phyloP scores from a whole-genome alignment of 1,140 invertebrate species.

The Dreissena polymorpha region DNA sequence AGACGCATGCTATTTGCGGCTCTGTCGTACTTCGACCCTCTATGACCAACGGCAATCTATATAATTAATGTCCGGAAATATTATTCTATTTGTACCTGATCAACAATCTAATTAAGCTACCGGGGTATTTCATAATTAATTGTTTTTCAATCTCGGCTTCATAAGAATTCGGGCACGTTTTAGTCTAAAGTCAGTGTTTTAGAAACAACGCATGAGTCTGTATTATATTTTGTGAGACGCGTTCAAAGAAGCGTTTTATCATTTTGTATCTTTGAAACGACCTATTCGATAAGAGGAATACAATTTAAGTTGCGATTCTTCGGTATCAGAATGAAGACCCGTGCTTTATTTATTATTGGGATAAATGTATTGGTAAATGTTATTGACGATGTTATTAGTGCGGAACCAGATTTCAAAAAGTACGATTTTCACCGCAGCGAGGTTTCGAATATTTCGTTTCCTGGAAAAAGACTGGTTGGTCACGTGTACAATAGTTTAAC shows the following conservation, averaged over 20 bases:
- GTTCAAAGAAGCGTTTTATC: not conserved
- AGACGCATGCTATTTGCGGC: too few species aligned
- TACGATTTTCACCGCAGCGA: constrained; percentile 25
- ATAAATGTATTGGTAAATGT: not conserved
- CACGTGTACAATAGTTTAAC: constrained; percentile 43
- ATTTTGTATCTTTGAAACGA: not conserved
- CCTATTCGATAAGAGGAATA: constrained; percentile 9
- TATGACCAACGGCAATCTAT: too few species aligned
- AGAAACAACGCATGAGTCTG: not conserved
- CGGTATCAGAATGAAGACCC: constrained; percentile 24
- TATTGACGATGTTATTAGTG: not conserved
- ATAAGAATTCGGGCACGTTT: too few species aligned
- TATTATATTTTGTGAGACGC: not conserved
- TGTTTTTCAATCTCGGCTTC: too few species aligned
- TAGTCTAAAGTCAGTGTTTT: too few species aligned
- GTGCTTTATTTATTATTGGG: not conserved
- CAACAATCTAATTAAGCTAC: constrained; percentile 42
- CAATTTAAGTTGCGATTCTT: not conserved
- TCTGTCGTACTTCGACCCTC: too few species aligned
- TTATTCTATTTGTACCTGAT: too few species aligned
- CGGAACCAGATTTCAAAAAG: constrained; percentile 14
- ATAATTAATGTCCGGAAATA: too few species aligned
- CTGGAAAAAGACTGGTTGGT: constrained; percentile 19
- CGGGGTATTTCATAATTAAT: constrained; percentile 32
- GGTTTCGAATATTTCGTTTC: constrained; percentile 34